These are phyloP conservation scores for Grallaria varia DNA, from an alignment of 2,113 vertebrate species.

Conservation along the genomic window DNA sequence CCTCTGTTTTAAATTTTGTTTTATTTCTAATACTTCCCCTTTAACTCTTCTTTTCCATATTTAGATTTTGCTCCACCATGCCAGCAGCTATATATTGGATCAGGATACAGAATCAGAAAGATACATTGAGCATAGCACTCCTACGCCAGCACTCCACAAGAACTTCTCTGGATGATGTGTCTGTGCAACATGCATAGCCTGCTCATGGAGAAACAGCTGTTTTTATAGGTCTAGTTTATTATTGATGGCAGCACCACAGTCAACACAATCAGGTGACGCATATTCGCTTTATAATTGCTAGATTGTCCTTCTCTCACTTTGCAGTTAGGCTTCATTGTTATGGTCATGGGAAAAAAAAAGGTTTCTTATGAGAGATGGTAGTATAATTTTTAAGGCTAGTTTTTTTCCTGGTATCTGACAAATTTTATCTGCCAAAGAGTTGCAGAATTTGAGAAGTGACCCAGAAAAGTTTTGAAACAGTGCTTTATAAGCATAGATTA, in stretches of 20 bases:
- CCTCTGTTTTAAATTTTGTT: not conserved
- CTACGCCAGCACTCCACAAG: not conserved
- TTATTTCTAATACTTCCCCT: not conserved
- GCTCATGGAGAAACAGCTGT: not conserved
- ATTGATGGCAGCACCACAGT: not conserved
- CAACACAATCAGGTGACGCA: not conserved
- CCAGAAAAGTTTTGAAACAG: not conserved
- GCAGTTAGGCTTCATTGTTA: not conserved
- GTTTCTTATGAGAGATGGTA: not conserved
- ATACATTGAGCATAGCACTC: not conserved
- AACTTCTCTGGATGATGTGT: not conserved
- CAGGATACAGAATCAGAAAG: not conserved
- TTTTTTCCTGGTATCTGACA: not conserved
- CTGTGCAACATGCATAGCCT: not conserved
- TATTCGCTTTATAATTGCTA: not conserved
- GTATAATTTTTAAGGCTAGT: not conserved
- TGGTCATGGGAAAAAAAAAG: not conserved
- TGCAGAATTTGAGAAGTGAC: not conserved
- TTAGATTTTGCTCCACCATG: not conserved
- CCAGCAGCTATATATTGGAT: not conserved
- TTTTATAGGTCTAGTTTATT: not conserved
- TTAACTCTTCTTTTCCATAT: not conserved
- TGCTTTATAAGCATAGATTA: not conserved
- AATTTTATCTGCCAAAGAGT: not conserved
- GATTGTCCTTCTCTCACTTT: not conserved